Evolutionary conservation across 2,113 vertebrate genomes (phyloP), one percentile per base, ranked within the genome.

Genomic region (Isurus oxyrinchus): DNA sequence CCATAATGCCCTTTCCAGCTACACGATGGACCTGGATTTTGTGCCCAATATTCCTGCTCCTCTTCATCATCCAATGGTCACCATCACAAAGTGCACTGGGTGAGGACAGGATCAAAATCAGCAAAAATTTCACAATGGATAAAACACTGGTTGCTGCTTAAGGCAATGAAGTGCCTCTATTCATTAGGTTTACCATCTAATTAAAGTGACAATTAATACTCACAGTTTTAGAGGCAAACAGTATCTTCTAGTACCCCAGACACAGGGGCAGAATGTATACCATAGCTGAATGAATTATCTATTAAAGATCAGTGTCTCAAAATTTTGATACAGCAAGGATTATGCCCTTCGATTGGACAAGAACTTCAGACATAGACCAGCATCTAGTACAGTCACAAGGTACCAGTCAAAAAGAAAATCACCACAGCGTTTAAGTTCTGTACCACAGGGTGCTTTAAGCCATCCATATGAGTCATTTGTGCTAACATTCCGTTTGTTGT

Each of bases 391-490:
- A 31, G 87, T 14, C 10, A 90, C 27, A 93, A 93, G 21, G 35
- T 61, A 40, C 59, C 57, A 93, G 57, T 93, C 90, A 93, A n/a
- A 93, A 93, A 40, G 57, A 93, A 93, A 61, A 40, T 61, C 59
- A 63, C 14, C 57, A 57, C 55, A 90, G 3, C 31, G 31, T 59
- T 90, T 35, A 93, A n/a, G 35, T n/a, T 93, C 90, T 6, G 21
- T 63, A 14, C 57, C n/a, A n/a, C 4, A 21, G 35, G 31, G 35
- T 63, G 31, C 90, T 40, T 93, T 93, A 35, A 93, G 35, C n/a
- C 59, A 93, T 21, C 90, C 59, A 63, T 59, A 59, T 93, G 90
- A 93, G 57, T 93, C 90, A 93, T 63, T 93, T 93, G 6, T 93
- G 57, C 16, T 35, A 59, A n/a, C 59, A 61, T 31, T 21, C 35